phyloP scores from a whole-genome alignment of 2,113 vertebrate genomes.

The Alaudala cheleensis region DNA sequence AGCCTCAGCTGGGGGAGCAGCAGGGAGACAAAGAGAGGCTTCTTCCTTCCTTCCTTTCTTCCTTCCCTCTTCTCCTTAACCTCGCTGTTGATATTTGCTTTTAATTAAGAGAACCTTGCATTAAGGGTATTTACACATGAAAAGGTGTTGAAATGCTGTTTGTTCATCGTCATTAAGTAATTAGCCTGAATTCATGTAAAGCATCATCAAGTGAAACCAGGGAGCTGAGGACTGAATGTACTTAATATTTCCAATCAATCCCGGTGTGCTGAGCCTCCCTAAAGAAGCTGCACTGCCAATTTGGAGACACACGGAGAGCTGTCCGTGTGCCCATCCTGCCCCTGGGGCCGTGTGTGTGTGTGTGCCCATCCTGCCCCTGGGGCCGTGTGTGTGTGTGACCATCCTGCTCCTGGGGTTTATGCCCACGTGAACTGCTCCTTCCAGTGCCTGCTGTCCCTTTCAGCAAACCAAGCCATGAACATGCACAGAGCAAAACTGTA shows the following conservation, averaged over 20 bases:
- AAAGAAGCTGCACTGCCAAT: neutral
- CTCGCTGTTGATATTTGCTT: neutral
- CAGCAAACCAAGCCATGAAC: constrained; percentile 12
- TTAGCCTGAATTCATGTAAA: constrained; percentile 64
- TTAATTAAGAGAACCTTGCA: constrained; percentile 54
- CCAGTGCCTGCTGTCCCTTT: constrained; percentile 25
- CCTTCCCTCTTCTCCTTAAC: constrained; percentile 20
- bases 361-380: neutral
- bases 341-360: too few species aligned
- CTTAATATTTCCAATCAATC: constrained; percentile 53
- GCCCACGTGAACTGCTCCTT: constrained; percentile 10
- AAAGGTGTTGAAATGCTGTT: constrained; percentile 58
- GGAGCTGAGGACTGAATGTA: constrained; percentile 8
- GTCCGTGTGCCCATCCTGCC: neutral
- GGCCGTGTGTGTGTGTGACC: constrained; percentile 15
- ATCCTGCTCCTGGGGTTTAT: neutral
- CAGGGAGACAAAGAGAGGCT: constrained; percentile 47
- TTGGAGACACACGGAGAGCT: constrained; percentile 8
- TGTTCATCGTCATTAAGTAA: constrained; percentile 33
- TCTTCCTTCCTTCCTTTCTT: constrained; percentile 36
- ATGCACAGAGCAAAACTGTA: neutral
- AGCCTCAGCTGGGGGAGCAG: constrained; percentile 20
- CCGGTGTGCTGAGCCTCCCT: constrained; percentile 1
- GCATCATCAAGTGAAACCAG: constrained; percentile 53
- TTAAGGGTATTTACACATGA: constrained; percentile 69